phyloP scores from a whole-genome alignment of 2,113 vertebrate genomes.

The Phrynocephalus versicolor region DNA sequence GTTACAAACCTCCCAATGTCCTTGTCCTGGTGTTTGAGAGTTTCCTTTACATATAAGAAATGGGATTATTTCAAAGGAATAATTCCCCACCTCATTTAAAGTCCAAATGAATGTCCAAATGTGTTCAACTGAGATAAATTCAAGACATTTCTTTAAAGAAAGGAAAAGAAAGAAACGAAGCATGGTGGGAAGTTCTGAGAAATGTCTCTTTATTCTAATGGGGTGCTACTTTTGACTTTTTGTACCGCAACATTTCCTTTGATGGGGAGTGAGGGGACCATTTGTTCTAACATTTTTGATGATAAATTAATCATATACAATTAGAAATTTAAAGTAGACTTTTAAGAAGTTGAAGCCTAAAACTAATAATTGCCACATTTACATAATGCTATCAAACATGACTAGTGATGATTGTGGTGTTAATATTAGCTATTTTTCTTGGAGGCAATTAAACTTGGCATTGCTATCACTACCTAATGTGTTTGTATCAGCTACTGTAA shows the following conservation, averaged over 20 bases:
- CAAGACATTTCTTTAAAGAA: constrained; percentile 9
- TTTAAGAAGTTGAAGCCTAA: constrained; percentile 33
- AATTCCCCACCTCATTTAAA: constrained; percentile 4
- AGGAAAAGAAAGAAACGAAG: not conserved
- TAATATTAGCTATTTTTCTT: constrained; percentile 62
- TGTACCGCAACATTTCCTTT: constrained; percentile 24
- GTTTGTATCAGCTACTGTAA: constrained; percentile 66
- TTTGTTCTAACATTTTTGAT: constrained; percentile 24
- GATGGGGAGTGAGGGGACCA: not conserved
- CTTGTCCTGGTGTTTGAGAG: not conserved
- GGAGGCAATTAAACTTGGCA: constrained; percentile 66
- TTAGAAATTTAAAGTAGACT: constrained; percentile 39
- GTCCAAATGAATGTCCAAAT: constrained; percentile 24
- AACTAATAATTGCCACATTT: constrained; percentile 39
- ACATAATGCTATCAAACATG: constrained; percentile 53
- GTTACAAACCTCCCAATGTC: not conserved
- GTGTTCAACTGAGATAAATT: constrained; percentile 29
- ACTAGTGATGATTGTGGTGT: constrained; percentile 39
- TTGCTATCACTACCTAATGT: constrained; percentile 53
- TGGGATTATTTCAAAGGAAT: constrained; percentile 35
- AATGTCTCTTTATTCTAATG: constrained; percentile 8
- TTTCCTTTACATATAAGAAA: constrained; percentile 28
- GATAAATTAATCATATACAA: constrained; percentile 22
- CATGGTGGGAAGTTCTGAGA: constrained; percentile 10
- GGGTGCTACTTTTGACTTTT: not conserved